Conservation (phyloP, 2,797 vertebrate genomes). For the Rhincodon typus region DNA sequence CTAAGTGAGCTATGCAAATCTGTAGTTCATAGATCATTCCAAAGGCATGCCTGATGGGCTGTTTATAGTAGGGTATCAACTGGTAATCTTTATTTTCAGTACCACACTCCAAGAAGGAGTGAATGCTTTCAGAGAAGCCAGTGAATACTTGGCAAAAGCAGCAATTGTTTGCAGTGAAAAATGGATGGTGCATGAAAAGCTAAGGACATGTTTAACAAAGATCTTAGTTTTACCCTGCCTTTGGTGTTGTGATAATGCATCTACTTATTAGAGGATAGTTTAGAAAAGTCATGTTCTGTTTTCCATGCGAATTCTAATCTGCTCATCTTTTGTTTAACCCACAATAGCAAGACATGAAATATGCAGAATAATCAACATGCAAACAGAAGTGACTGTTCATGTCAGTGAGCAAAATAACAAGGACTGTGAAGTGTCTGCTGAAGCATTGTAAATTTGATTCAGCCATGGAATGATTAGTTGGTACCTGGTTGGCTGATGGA, state of each 20-base stretch:
- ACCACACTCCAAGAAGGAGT: not conserved
- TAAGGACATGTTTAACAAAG: not conserved
- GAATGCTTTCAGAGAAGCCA: not conserved
- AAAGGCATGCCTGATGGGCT: too few relatives aligned
- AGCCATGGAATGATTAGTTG: not conserved
- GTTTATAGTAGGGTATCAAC: too few relatives aligned
- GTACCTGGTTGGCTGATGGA: not conserved
- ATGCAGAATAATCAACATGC: not conserved
- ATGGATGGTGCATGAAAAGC: not conserved
- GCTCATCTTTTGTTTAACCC: not conserved
- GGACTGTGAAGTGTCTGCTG: not conserved
- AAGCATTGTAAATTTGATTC: not conserved
- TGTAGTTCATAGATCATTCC: too few relatives aligned
- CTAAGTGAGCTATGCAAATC: too few relatives aligned
- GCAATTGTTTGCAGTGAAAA: not conserved
- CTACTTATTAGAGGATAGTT: not conserved
- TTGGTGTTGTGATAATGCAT: not conserved
- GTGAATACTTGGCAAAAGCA: not conserved
- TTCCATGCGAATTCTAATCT: not conserved
- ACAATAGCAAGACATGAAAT: not conserved
- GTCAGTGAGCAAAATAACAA: not conserved
- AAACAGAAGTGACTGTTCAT: not conserved
- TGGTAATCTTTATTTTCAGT: not conserved
- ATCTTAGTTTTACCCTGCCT: not conserved
- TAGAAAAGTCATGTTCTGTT: not conserved